Base-by-base conservation (phyloP, 30 jellyfish, hydroid and myxozoan species). In the Chrysaora quinquecirrha region DNA sequence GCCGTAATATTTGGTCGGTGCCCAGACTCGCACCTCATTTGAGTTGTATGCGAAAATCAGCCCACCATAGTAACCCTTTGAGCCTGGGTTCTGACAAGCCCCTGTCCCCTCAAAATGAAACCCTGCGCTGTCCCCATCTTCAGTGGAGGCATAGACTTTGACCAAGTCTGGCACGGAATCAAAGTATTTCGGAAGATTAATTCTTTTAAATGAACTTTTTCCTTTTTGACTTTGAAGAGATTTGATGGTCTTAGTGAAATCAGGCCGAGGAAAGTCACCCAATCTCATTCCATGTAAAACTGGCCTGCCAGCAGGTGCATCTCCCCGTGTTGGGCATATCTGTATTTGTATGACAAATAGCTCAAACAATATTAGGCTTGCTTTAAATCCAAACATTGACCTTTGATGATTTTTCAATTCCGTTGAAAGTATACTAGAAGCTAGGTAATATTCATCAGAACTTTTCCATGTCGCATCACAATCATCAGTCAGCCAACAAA, bases 191-290 rank as follows among this genome's bases (percentile, higher is more conserved):
- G 94, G 94, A 58, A 89, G 97, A 22, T 68, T 50, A 4, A 94
- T 69, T 67, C 76, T 87, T 24, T 30, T 71, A 70, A 86, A 94
- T 1, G 99, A 87, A 19, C 49, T 43, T 1, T 52, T 43, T 22
- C 76, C 83, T 11, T 52, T 82, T 52, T 83, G 90, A 27, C 83
- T 71, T 19, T 91, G 67, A 1, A 94, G 61, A 24, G 81, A 64
- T 61, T 34, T 64, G 7, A 94, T 61, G 16, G 94, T 71, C 48
- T 52, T 62, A 12, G 75, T 52, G 61, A 76, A 87, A 78, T 82
- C 96, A 0, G 99, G 97, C 20, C 89, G 50, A 23, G 99, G 99
- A 48, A 81, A 94, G 76, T 94, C 99, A 20, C 96, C 97, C 50
- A 87, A 34, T 43, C 95, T 81, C 43, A 60, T 88, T 0, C 99